phyloP scores from a whole-genome alignment of 2,797 vertebrate genomes.

The Scarus forsteni region DNA sequence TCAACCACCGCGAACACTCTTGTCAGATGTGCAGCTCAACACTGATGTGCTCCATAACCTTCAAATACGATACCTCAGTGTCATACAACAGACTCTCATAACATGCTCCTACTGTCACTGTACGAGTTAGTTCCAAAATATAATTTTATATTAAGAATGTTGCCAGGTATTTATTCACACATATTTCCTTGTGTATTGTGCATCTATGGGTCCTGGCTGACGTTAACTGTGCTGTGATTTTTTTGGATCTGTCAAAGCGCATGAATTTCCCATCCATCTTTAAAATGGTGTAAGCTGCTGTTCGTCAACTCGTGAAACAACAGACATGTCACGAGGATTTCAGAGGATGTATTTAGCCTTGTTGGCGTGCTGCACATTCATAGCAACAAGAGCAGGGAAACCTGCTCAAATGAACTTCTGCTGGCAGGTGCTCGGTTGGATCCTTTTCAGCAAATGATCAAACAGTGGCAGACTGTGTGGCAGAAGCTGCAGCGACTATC shows the following conservation, averaged over 20 bases:
- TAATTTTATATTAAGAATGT: not conserved
- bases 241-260: slow-evolving; percentile 1
- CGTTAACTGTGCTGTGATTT: not conserved
- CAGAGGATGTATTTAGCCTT: slow-evolving; percentile 21
- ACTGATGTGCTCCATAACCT: slow-evolving; percentile 47
- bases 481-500: slow-evolving; percentile 40
- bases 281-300: slow-evolving; percentile 6
- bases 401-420: slow-evolving; percentile 34
- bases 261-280: slow-evolving; percentile 1
- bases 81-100: not conserved
- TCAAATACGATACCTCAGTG: slow-evolving; percentile 41
- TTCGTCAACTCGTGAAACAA: slow-evolving; percentile 5
- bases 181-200: not conserved
- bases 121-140: not conserved
- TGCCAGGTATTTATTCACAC: not conserved
- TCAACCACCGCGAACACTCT: slow-evolving; percentile 48
- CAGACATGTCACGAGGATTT: slow-evolving; percentile 8
- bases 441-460: slow-evolving; percentile 48
- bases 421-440: slow-evolving; percentile 48
- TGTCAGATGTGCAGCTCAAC: slow-evolving; percentile 42
- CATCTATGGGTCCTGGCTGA: not conserved
- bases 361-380: not conserved
- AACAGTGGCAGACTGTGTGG: slow-evolving; percentile 46
- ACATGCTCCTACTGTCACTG: not conserved
- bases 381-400: slow-evolving; percentile 27